Base-by-base conservation (phyloP, 2,113 vertebrate species). In the Sturnus vulgaris region DNA sequence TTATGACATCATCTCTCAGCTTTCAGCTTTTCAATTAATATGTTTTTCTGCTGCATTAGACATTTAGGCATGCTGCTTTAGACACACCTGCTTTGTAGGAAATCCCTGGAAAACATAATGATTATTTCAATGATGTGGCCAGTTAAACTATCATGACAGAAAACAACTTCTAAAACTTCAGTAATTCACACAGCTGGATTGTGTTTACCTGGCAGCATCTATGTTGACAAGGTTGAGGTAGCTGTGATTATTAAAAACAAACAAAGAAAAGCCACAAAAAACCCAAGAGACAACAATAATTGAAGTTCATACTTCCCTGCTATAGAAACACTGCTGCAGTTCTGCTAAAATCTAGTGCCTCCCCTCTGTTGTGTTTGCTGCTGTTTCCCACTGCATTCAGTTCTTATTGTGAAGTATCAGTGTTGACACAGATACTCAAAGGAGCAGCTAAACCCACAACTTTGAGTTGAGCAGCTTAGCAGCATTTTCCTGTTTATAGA, bases 1-100 rank as follows among this genome's bases (percentile, higher is more conserved):
- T 60, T 69, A 13, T 42, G 23, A 82, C 0, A 0, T 22, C 0
- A 0, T 33, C 7, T 31, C 56, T 83, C 23, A 77, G 7, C 44
- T 91, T 61, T 69, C 53, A 81, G 11, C 72, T 83, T 80, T 83
- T 84, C 17, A 28, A 1, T 82, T 63, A 2, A 2, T n/a, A 57
- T 9, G 4, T 71, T 13, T 7, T 89, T 79, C 4, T 60, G 4
- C 35, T 68, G 27, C 68, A 86, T 68, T 53, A 52, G 15, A 17
- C 27, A 52, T 28, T 68, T 53, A 52, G 27, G 11, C 27, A 52
- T 52, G 50, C 50, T 28, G 40, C 66, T 92, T 66, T 50, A 65
- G 46, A 37, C 3, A 5, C 9, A 27, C 2, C 0, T 30, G 18
- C 21, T 52, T 80, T 55, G 30, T 50, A 28, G 47, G 18, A 71